Base-by-base conservation (phyloP, 2,797 vertebrate species). In the Centroberyx gerrardi region DNA sequence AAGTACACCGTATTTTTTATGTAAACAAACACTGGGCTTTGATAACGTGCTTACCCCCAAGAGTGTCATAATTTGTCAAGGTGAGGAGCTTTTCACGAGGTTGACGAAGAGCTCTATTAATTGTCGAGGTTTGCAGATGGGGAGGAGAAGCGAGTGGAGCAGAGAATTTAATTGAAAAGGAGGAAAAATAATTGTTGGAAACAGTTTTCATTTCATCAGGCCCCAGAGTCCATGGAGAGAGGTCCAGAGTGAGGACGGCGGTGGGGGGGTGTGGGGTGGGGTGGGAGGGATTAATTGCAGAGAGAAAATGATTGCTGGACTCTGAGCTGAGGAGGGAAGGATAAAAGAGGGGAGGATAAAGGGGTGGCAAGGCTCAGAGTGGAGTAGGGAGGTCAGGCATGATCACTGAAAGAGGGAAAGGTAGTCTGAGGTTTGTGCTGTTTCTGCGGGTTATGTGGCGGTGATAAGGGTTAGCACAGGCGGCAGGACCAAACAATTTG, bases 131-230 rank as follows among this genome's bases (percentile, higher is more conserved):
- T 78, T 81, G 68, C 22, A 6, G 64, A 65, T 52, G 68, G 15
- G 29, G 72, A 78, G 65, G 31, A 59, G 55, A 62, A 17, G 55
- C 66, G 52, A 79, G 68, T 17, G 27, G 33, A 62, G 74, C 44
- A 46, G 31, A 64, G 61, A 73, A 77, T 66, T 76, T 77, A 91
- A 87, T 78, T 38, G 17, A 76, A 80, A 84, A 72, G 72, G 73
- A 72, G 36, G 68, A 84, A 77, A 72, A 75, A 74, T 86, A 81
- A 88, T 85, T 81, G 74, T 89, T 82, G 71, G 82, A 75, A 87
- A 87, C 80, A 78, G 70, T 81, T 91, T 90, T 87, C 68, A 87
- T 93, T 90, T 87, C 66, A 83, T 91, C 88, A 87, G 75, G 53
- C 22, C 54, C 62, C n/a, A 15, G 44, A 81, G 82, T 78, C 55